Evolutionary conservation across 2,797 vertebrate genomes (phyloP).

Genomic region (Tokudaia tokunoshimensis): DNA sequence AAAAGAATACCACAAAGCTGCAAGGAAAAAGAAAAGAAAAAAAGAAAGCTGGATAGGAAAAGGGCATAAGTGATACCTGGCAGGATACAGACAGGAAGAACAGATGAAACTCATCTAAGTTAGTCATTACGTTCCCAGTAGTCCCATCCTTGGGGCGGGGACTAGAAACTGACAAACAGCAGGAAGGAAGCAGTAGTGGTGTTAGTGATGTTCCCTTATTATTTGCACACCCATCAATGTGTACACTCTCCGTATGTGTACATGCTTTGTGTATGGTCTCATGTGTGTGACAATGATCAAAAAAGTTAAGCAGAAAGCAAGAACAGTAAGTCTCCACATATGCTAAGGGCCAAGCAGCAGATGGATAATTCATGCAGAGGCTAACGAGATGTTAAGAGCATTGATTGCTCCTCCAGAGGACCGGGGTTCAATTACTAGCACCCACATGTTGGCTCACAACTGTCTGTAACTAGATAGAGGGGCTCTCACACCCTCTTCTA

Average conservation of each 20-base stretch:
- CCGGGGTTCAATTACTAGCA: not conserved
- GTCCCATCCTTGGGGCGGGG: not conserved
- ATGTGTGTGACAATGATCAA: not conserved
- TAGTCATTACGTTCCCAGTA: not conserved
- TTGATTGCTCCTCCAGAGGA: not conserved
- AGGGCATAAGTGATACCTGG: not conserved
- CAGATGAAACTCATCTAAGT: constrained; percentile 2
- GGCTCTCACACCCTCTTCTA: not conserved
- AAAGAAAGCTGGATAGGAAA: not conserved
- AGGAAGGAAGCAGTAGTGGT: not conserved
- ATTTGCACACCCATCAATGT: not conserved
- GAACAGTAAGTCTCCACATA: not conserved
- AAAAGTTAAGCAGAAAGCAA: constrained; percentile 2
- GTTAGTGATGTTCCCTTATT: not conserved
- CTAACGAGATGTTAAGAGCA: not conserved
- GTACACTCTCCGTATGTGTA: not conserved
- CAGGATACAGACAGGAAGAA: constrained; percentile 5
- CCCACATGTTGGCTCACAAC: not conserved
- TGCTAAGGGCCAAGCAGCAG: not conserved
- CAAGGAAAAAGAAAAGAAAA: not conserved
- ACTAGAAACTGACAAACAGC: not conserved
- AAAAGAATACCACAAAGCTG: constrained; percentile 43
- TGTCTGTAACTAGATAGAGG: not conserved
- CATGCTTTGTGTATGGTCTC: not conserved
- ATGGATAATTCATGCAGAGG: not conserved